Evolutionary conservation across 2,113 vertebrate species (phyloP).

Genomic region (Etheostoma cragini): DNA sequence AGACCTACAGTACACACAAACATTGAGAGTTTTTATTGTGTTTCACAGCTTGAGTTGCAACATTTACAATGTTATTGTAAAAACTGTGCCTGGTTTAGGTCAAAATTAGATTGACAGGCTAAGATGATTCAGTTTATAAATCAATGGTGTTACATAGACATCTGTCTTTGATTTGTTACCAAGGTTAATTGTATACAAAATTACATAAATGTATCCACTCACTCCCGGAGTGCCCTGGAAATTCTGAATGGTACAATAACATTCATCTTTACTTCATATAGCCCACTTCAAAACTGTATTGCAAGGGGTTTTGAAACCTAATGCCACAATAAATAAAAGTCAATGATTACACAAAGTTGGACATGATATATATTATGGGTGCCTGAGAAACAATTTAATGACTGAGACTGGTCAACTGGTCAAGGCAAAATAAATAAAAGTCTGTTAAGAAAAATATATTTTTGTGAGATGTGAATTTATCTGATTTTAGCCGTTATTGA

Average conservation of each 20-base stretch:
- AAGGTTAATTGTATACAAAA: slow-evolving; percentile 9
- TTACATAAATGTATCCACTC: slow-evolving; percentile 3
- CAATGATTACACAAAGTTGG: slow-evolving; percentile 14
- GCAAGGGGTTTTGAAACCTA: slow-evolving; percentile 19
- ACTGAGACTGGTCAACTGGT: background rate
- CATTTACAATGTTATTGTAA: background rate
- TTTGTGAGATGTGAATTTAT: background rate
- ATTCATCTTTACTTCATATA: slow-evolving; percentile 5
- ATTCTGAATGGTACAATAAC: slow-evolving; percentile 6
- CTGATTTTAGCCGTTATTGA: slow-evolving; percentile 1
- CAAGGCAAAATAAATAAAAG: slow-evolving; percentile 27
- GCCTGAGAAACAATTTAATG: slow-evolving; percentile 4
- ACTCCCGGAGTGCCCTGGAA: background rate
- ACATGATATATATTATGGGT: slow-evolving; percentile 32
- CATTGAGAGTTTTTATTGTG: background rate
- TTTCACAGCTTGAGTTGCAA: background rate
- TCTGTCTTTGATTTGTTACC: slow-evolving; percentile 1
- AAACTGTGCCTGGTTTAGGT: background rate
- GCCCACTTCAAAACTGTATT: slow-evolving; percentile 10
- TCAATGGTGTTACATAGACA: background rate
- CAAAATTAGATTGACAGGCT: background rate
- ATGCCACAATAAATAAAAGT: slow-evolving; percentile 25
- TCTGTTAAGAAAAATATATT: background rate
- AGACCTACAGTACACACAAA: background rate
- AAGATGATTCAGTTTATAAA: background rate